Percentiles rank a stretch among this genome's conserved stretches.
These are phyloP conservation scores for Mactromeris polynyma DNA, from an alignment of 2,888 invertebrate species.

Conservation along the genomic window DNA sequence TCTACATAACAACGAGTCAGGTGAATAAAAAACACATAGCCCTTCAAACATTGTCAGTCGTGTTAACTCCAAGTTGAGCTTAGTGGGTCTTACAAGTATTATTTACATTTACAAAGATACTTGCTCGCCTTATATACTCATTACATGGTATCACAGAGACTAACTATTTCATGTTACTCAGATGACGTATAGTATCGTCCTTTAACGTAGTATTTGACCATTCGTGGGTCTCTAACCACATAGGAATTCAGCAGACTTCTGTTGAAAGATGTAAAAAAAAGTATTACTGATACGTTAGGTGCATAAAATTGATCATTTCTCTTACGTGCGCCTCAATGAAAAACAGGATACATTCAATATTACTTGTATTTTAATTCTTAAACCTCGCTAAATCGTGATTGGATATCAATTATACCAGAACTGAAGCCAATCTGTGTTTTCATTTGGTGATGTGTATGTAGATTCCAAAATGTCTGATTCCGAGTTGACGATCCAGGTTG, in stretches of 20 bases:
- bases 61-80: no score
- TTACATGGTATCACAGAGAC: neutral
- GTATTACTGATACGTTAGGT: neutral
- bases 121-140: neutral
- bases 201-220: neutral
- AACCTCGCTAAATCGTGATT: no score
- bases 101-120: neutral
- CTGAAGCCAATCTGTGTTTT: neutral
- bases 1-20: no score
- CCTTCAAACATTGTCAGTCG: no score
- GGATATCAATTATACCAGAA: neutral
- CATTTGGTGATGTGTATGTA: neutral
- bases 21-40: no score
- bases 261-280: neutral
- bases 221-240: neutral
- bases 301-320: neutral
- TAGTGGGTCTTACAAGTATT: neutral
- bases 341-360: no score
- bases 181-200: neutral
- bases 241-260: neutral
- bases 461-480: conserved; percentile 2
- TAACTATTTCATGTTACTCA: neutral
- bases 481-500: neutral
- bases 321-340: no score
- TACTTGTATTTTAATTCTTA: no score